These are phyloP conservation scores for Hanleya hanleyi DNA, from an alignment of 2,888 invertebrate genomes.

Conservation along the genomic window DNA sequence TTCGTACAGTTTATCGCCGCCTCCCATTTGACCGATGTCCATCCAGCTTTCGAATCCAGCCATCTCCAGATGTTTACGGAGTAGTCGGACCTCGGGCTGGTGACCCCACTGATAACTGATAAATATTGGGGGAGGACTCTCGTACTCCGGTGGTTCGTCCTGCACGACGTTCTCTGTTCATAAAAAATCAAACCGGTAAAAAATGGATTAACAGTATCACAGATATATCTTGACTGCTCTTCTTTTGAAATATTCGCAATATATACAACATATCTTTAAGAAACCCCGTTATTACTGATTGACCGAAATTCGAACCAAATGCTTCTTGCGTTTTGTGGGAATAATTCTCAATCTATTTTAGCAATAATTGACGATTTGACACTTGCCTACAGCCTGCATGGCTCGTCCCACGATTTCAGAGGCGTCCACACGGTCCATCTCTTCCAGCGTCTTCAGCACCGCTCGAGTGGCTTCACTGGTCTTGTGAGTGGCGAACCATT, in stretches of 20 bases:
- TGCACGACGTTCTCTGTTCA: slow-evolving; percentile 49
- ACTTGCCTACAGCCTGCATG: slow-evolving; percentile 59
- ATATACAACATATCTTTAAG: too few species aligned
- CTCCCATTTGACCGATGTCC: slow-evolving; percentile 72
- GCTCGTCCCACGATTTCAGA: slow-evolving; percentile 65
- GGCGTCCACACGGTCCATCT: slow-evolving; percentile 67
- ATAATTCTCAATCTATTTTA: too few species aligned
- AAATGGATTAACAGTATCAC: too few species aligned
- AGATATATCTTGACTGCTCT: too few species aligned
- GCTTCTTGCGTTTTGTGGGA: too few species aligned
- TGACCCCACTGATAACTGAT: slow-evolving; percentile 70
- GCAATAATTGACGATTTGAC: too few species aligned
- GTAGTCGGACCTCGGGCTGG: slow-evolving; percentile 64
- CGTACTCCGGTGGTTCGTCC: slow-evolving; percentile 47
- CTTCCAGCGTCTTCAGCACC: slow-evolving; percentile 60
- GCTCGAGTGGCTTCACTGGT: slow-evolving; percentile 62
- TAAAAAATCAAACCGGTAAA: too few species aligned
- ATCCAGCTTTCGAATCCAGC: slow-evolving; percentile 70
- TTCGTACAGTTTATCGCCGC: slow-evolving; percentile 69
- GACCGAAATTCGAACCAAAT: too few species aligned
- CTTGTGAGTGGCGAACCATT: slow-evolving; percentile 70
- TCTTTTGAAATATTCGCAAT: too few species aligned
- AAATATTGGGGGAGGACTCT: slow-evolving; percentile 48
- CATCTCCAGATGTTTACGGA: slow-evolving; percentile 65
- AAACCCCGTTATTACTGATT: too few species aligned